These are phyloP conservation scores for Drosophila quinaria DNA, from an alignment of 2,888 invertebrate species.

Conservation along the genomic window DNA sequence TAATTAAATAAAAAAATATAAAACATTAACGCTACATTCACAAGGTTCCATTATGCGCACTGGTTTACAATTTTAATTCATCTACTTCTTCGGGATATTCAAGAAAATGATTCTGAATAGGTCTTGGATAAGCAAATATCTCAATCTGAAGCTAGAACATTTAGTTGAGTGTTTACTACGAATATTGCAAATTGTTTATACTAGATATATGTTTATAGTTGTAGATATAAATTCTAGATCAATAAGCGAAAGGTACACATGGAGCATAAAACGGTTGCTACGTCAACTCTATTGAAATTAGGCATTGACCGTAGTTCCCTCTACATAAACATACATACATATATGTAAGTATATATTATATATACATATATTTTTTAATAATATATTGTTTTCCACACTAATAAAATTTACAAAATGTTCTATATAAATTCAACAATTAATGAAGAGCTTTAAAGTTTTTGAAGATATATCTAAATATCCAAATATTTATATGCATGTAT, in stretches of 20 bases:
- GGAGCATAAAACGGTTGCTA: slow-evolving; percentile 77
- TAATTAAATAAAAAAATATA: slow-evolving; percentile 53
- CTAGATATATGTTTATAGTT: slow-evolving; percentile 41
- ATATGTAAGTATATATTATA: slow-evolving; percentile 15
- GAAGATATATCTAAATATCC: slow-evolving; percentile 34
- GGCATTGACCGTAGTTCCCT: slow-evolving; percentile 43
- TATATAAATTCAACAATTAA: slow-evolving; percentile 80
- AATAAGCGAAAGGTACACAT: slow-evolving; percentile 82
- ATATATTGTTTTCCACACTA: slow-evolving; percentile 55
- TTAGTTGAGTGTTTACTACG: slow-evolving; percentile 51
- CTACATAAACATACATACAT: slow-evolving; percentile 38
- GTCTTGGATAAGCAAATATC: slow-evolving; percentile 27
- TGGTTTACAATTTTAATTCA: slow-evolving; percentile 54
- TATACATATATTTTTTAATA: slow-evolving; percentile 38
- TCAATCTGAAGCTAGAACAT: slow-evolving; percentile 53
- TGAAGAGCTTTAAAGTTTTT: slow-evolving; percentile 68
- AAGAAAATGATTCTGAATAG: slow-evolving; percentile 5
- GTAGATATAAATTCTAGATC: slow-evolving; percentile 65
- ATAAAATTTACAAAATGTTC: slow-evolving; percentile 78
- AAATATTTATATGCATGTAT: slow-evolving; percentile 52
- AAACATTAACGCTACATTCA: slow-evolving; percentile 70
- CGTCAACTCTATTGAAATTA: slow-evolving; percentile 31
- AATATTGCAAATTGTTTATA: slow-evolving; percentile 56
- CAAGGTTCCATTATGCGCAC: slow-evolving; percentile 70
- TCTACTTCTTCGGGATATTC: not conserved